Evolutionary conservation across 2,113 vertebrate species (phyloP), one percentile per base, ranked within the genome.

Genomic region (Oncorhynchus kisutch): DNA sequence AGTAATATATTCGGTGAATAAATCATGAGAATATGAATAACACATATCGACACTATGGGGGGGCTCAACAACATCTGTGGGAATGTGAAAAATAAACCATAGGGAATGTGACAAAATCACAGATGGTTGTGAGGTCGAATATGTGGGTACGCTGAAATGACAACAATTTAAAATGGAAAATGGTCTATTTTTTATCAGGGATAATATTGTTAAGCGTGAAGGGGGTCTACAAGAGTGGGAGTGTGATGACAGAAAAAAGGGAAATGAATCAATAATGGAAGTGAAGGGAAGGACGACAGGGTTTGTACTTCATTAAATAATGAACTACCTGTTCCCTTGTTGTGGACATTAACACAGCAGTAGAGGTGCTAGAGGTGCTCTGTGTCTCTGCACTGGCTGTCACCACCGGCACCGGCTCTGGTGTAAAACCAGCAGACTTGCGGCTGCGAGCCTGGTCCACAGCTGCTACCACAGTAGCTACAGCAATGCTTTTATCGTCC

Each of bases 371-470:
- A 4, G 64, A 91, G 88, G 94, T 86, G 90, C 87, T 82, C 84
- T 90, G 90, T 93, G 91, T 94, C 90, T 93, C 94, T 91, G 81
- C 68, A 82, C 90, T 73, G 75, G 89, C 84, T 54, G 51, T 54
- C 13, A 54, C 51, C 39, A 45, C 16, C 16, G 51, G 51, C 51
- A 18, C 51, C 88, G 93, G 89, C 85, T 96, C 94, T 91, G 51
- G 51, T 54, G 91, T 88, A 88, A 88, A 88, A 73, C 88, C 81
- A 91, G 67, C 20, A 9, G 67, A 76, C 81, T 86, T 86, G 95
- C 94, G 94, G 91, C 93, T 91, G 91, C 95, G 94, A 88, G 95
- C 95, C 91, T 95, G 91, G 85, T 97, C 96, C 94, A 96, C 95
- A 72, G 96, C 96, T 85, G 95, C 94, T 87, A 97, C 92, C 71